phyloP scores from a whole-genome alignment of 2,113 vertebrate species.

The Myotis brandtii region DNA sequence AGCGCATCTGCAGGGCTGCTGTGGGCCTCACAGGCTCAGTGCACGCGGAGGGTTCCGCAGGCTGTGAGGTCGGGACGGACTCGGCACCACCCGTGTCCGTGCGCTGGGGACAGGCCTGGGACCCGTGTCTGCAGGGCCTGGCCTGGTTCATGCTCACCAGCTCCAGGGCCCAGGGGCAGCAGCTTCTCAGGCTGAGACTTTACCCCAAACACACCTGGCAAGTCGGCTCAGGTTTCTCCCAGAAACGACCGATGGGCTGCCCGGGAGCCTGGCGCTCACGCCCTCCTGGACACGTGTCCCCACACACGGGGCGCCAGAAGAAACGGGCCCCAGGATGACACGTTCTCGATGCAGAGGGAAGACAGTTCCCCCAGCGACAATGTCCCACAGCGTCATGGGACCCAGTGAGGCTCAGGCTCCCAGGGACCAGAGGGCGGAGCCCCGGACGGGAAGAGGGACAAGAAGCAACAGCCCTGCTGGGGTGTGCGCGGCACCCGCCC shows the following conservation, averaged over 20 bases:
- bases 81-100: rapidly evolving
- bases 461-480: rapidly evolving
- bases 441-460: not conserved
- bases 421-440: not conserved
- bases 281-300: rapidly evolving
- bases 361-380: not conserved
- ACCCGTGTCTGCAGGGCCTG: not conserved
- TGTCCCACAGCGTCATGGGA: not conserved
- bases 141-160: rapidly evolving
- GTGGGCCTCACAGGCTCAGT: rapidly evolving
- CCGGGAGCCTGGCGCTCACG: rapidly evolving
- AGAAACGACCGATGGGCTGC: not conserved
- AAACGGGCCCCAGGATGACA: not conserved
- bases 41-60: rapidly evolving
- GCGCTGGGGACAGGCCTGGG: not conserved
- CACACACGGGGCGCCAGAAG: rapidly evolving
- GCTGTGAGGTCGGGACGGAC: rapidly evolving
- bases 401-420: not conserved
- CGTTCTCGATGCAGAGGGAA: rapidly evolving
- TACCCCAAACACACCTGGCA: no score
- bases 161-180: not conserved
- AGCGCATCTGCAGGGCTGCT: no score
- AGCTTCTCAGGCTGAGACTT: not conserved
- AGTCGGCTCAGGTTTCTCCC: not conserved
- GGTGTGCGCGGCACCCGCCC: rapidly evolving